Percentiles rank a stretch among this genome's conserved stretches.
Conservation (phyloP, 2,797 vertebrate species). For the Meda fulgida region DNA sequence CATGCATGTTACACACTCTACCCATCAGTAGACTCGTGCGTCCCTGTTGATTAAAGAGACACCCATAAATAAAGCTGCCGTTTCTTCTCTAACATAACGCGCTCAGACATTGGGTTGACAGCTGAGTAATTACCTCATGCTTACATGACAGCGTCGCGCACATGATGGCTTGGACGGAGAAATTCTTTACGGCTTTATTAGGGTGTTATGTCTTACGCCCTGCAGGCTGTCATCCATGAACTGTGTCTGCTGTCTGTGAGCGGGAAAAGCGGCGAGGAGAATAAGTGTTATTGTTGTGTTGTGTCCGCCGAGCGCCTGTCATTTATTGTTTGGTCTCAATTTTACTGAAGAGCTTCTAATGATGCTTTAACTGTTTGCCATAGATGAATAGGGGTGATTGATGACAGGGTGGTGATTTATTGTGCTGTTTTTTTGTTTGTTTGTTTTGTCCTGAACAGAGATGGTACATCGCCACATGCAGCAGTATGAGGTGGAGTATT, state of each 20-base stretch:
- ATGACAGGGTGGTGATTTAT: neutral
- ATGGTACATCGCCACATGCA: slow-evolving; percentile 92
- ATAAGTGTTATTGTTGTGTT: slow-evolving; percentile 4
- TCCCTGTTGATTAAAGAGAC: slow-evolving; percentile 45
- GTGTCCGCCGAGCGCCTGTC: neutral
- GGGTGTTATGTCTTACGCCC: slow-evolving; percentile 15
- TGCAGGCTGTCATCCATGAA: slow-evolving; percentile 31
- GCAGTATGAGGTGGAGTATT: slow-evolving; percentile 94
- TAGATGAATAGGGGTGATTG: neutral
- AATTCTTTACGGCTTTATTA: slow-evolving; percentile 53
- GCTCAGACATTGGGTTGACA: slow-evolving; percentile 27
- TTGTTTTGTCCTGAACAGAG: slow-evolving; percentile 74
- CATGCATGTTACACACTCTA: slow-evolving; percentile 8
- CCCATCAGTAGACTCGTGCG: neutral
- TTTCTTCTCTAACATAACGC: slow-evolving; percentile 38
- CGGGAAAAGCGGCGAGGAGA: neutral
- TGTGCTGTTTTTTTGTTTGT: neutral
- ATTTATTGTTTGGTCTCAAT: slow-evolving; percentile 19
- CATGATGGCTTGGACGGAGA: slow-evolving; percentile 56
- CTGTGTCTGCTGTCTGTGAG: slow-evolving; percentile 5
- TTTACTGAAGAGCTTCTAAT: slow-evolving; percentile 6
- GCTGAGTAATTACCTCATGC: slow-evolving; percentile 50
- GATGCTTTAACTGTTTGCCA: slow-evolving; percentile 11
- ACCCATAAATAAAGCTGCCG: slow-evolving; percentile 41
- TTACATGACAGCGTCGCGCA: slow-evolving; percentile 43